Evolutionary conservation across 2,888 invertebrate species (phyloP), one percentile per base, ranked within the genome.

Genomic region (Mimachlamys varia): DNA sequence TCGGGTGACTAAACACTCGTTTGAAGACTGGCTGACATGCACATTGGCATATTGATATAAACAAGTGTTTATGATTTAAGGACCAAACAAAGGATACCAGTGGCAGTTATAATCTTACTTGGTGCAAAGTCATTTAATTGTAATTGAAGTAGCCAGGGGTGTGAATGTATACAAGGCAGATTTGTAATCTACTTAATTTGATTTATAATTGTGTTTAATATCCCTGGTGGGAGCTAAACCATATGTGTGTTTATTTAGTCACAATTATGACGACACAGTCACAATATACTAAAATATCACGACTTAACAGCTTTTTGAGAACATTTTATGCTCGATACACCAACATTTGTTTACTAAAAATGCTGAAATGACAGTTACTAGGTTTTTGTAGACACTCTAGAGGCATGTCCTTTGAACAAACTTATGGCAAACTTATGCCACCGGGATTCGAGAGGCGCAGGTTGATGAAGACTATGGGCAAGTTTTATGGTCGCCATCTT

Each of bases 181-280:
- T 76, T 58, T 58, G 22, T 33, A 76, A 76, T 76, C 76, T 76
- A 33, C 76, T 76, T 76, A 76, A 76, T 76, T 62, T 27, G 10
- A 10, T 62, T 62, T 10, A 33, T 76, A 33, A 76, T 44, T 44
- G 22, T 33, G 33, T 33, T 1, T 22, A 58, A 3, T 76, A 22
- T 76, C 1, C 33, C 13, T 17, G 1, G 53, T 19, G 76, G 76
- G 33, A 76, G 3, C 1, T 76, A 33, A 27, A 53, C 88, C 7
- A 1, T 27, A 22, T 22, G 17, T 15, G 44, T 88, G 50, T n/a
- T 50, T 88, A 44, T 88, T 49, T 27, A 27, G 19, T 10, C 13
- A 44, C 12, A 13, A 44, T 44, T 3, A 49, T 53, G n/a, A 17
- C 27, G n/a, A 13, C 22, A 58, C 7, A 58, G 2, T 19, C 15